phyloP scores from a whole-genome alignment of 1,140 invertebrate species.

The Halotydeus destructor region DNA sequence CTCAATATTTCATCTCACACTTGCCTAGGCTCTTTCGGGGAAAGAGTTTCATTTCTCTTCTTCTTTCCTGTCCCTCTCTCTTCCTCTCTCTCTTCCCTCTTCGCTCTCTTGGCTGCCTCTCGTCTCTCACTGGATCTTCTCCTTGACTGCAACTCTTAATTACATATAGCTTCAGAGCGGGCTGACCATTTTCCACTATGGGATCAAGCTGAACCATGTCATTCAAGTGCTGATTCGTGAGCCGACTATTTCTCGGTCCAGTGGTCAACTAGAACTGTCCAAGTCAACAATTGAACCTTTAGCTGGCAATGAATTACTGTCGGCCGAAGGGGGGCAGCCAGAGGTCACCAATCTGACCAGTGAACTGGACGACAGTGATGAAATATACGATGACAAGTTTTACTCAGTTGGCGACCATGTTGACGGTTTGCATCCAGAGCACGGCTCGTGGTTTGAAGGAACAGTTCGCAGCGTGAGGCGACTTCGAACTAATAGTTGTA shows the following conservation, averaged over 20 bases:
- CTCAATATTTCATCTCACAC: neutral
- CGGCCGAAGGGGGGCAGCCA: constrained; percentile 13
- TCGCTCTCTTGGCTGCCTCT: neutral
- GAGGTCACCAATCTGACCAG: constrained; percentile 10
- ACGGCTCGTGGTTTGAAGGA: constrained; percentile 31
- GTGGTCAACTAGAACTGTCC: neutral
- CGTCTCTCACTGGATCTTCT: neutral
- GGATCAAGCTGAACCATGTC: constrained; percentile 52
- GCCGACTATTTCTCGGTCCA: neutral
- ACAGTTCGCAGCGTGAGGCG: constrained; percentile 24
- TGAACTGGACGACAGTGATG: constrained; percentile 14
- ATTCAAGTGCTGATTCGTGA: constrained; percentile 42
- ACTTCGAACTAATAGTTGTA: neutral
- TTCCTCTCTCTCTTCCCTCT: neutral
- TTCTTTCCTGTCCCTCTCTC: neutral
- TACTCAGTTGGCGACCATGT: constrained; percentile 40
- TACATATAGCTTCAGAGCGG: constrained; percentile 43
- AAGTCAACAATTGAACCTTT: constrained; percentile 13
- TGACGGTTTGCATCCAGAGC: constrained; percentile 35
- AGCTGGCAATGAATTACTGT: neutral
- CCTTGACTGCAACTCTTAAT: neutral
- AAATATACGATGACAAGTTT: constrained; percentile 16
- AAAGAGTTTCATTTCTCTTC: neutral
- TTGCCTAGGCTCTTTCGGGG: neutral
- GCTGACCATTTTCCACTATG: constrained; percentile 51